A percentile compares a stretch with the other conserved stretches of the same genome.
These are phyloP conservation scores for Menura novaehollandiae DNA, from an alignment of 2,113 vertebrate genomes.

Conservation along the genomic window DNA sequence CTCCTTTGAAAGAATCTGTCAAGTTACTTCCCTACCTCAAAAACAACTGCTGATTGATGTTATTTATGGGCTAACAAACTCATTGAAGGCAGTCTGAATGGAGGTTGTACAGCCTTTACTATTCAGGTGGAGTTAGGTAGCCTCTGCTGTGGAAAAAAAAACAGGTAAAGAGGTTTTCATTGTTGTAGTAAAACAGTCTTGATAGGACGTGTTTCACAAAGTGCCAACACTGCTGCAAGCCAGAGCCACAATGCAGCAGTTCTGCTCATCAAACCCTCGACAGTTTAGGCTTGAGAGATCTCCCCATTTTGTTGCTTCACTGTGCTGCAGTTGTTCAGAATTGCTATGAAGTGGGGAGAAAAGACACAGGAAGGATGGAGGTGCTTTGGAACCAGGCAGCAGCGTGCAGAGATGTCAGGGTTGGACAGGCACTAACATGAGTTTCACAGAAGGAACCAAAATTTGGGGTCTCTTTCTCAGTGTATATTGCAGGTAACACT, in stretches of 20 bases:
- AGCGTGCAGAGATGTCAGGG: background rate
- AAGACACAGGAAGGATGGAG: background rate
- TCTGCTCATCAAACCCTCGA: background rate
- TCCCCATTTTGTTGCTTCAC: background rate
- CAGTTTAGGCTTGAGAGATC: background rate
- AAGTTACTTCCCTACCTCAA: conserved; percentile 54
- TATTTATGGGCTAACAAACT: conserved; percentile 55
- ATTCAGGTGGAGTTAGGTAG: background rate
- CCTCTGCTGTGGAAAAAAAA: background rate
- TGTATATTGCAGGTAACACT: background rate
- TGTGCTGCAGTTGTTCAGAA: background rate
- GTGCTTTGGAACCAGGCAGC: background rate
- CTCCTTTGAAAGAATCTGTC: conserved; percentile 64
- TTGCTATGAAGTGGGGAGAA: background rate
- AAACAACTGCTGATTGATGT: conserved; percentile 51
- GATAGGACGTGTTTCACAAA: background rate
- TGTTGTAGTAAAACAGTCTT: background rate
- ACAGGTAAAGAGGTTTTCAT: background rate
- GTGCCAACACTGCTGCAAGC: background rate
- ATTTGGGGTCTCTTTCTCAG: background rate
- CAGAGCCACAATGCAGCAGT: background rate
- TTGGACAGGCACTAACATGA: background rate
- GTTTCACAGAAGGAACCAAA: background rate
- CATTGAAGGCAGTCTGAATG: conserved; percentile 26
- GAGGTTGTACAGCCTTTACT: background rate